Conservation (phyloP, 2,888 invertebrate genomes). For the Dilophus febrilis region DNA sequence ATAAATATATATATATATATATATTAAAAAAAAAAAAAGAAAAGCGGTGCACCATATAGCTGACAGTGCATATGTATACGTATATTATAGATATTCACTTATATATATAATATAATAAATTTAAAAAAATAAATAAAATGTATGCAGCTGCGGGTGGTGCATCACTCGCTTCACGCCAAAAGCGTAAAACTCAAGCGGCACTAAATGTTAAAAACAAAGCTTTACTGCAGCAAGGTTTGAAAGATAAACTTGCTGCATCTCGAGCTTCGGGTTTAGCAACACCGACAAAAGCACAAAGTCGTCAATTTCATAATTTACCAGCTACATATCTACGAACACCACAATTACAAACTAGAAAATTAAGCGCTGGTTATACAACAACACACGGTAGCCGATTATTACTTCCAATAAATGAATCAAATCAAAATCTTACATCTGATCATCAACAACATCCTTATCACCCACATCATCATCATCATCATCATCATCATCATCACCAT, state of each 20-base stretch:
- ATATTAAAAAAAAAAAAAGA: too few species aligned
- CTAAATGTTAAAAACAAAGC: conserved; percentile 32
- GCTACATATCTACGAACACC: conserved; percentile 30
- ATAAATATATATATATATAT: too few species aligned
- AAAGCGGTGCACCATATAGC: too few species aligned
- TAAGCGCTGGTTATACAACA: conserved; percentile 27
- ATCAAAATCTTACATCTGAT: conserved; percentile 9
- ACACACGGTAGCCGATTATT: conserved; percentile 25
- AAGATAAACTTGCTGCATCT: conserved; percentile 35
- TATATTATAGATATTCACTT: too few species aligned
- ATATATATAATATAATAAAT: too few species aligned
- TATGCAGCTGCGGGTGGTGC: conserved; percentile 83
- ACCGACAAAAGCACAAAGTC: conserved; percentile 25
- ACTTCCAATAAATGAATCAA: conserved; percentile 30
- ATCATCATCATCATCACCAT: conserved; percentile 8
- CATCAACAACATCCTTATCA: conserved; percentile 13
- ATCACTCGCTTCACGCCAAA: conserved; percentile 69
- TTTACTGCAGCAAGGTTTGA: conserved; percentile 28
- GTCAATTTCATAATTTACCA: conserved; percentile 39
- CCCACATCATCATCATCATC: conserved; percentile 5
- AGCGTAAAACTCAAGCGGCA: conserved; percentile 43
- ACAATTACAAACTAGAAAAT: conserved; percentile 22
- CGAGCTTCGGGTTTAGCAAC: conserved; percentile 23
- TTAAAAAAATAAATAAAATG: conserved; percentile 31
- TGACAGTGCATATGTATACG: too few species aligned